Evolutionary conservation across 1,140 invertebrate species (phyloP).

Genomic region (Megalopta genalis): DNA sequence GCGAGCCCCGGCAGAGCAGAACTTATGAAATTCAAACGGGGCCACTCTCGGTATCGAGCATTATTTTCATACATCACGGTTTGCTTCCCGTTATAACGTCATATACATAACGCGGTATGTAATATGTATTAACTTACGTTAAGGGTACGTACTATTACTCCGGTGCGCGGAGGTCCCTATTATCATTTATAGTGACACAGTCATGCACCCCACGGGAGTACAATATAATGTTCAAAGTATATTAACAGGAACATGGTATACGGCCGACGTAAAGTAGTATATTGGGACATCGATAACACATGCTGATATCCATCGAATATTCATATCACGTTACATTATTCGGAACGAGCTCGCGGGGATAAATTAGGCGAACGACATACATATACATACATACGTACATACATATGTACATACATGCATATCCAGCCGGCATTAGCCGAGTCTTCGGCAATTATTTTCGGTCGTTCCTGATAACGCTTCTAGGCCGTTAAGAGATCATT

Average conservation of each 20-base stretch:
- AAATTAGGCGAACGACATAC: background rate
- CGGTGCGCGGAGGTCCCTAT: conserved; percentile 20
- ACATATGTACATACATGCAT: too few species aligned
- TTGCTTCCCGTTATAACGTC: conserved; percentile 37
- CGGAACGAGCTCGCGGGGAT: background rate
- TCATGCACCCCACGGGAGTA: conserved; percentile 25
- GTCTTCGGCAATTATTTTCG: too few species aligned
- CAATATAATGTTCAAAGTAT: conserved; percentile 44
- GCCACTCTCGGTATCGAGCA: conserved; percentile 14
- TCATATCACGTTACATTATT: conserved; percentile 15
- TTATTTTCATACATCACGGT: conserved; percentile 48
- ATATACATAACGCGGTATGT: conserved; percentile 39
- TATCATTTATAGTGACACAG: conserved; percentile 49
- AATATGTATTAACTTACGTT: conserved; percentile 49
- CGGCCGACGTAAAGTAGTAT: conserved; percentile 22
- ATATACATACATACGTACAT: too few species aligned
- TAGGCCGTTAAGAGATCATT: too few species aligned
- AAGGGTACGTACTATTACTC: conserved; percentile 42
- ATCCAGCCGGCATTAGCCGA: too few species aligned
- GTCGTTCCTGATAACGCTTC: too few species aligned
- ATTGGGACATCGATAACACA: conserved; percentile 36
- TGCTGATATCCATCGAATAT: conserved; percentile 43
- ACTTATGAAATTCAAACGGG: conserved; percentile 45
- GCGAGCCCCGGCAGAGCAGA: background rate
- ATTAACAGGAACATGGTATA: conserved; percentile 23